Conservation (phyloP, 1,140 invertebrate species). For the Trichonephila inaurata region DNA sequence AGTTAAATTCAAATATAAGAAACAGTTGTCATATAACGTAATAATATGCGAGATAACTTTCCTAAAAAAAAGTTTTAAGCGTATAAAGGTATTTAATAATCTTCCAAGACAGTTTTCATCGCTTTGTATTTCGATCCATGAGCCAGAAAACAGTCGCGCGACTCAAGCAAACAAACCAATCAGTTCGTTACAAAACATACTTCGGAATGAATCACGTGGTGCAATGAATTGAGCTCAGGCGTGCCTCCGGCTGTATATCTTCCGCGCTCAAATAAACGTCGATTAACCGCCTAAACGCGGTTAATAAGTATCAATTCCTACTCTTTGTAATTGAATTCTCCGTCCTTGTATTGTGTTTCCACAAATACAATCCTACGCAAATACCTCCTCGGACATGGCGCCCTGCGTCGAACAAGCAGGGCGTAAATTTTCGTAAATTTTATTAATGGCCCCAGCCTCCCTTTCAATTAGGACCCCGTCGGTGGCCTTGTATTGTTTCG, state of each 20-base stretch:
- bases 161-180: no score
- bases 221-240: not conserved
- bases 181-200: no score
- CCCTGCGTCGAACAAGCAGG: slow-evolving; percentile 1
- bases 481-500: slow-evolving; percentile 27
- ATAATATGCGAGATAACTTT: no score
- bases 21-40: no score
- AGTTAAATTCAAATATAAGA: no score
- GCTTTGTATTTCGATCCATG: no score
- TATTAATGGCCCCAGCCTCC: slow-evolving; percentile 16
- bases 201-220: not conserved
- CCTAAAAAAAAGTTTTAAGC: no score
- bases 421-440: slow-evolving; percentile 35
- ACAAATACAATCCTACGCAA: slow-evolving; percentile 47
- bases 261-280: not conserved
- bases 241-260: not conserved
- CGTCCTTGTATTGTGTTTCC: slow-evolving; percentile 32
- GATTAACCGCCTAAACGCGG: slow-evolving; percentile 18
- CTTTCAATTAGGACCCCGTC: slow-evolving; percentile 37
- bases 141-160: no score
- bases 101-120: no score
- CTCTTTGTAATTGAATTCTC: slow-evolving; percentile 24
- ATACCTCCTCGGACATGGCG: slow-evolving; percentile 19
- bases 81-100: no score
- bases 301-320: slow-evolving; percentile 26